Evolutionary conservation across 1,140 invertebrate genomes (phyloP).

Genomic region (Zophobas morio): DNA sequence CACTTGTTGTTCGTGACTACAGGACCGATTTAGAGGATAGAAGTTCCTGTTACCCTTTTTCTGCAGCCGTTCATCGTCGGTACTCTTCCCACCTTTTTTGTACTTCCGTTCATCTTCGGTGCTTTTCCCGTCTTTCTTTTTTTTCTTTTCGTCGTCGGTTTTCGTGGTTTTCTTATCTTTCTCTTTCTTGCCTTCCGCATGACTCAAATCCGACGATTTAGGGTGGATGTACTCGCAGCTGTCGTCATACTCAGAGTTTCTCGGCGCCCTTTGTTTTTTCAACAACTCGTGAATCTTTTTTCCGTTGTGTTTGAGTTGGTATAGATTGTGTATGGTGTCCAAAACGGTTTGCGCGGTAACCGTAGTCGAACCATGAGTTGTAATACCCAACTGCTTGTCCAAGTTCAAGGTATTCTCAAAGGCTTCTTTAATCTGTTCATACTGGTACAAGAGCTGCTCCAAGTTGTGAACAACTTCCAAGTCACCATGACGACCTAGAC

Average conservation of each 20-base stretch:
- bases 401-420: not conserved
- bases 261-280: conserved; percentile 20
- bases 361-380: not conserved
- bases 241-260: conserved; percentile 11
- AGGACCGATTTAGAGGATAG: too few relatives aligned
- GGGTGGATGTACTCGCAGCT: conserved; percentile 20
- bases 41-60: not conserved
- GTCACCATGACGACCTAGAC: conserved; percentile 38
- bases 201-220: not conserved
- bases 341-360: conserved; percentile 4
- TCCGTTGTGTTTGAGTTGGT: conserved; percentile 37
- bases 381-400: not conserved
- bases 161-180: conserved; percentile 5
- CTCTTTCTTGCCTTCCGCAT: conserved; percentile 5
- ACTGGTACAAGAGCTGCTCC: conserved; percentile 19
- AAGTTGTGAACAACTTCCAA: not conserved
- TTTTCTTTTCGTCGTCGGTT: not conserved
- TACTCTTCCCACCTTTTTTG: not conserved
- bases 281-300: conserved; percentile 44
- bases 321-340: conserved; percentile 17
- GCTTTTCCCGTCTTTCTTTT: conserved; percentile 1
- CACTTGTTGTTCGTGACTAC: too few relatives aligned
- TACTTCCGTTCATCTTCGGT: conserved; percentile 1
- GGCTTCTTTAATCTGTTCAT: conserved; percentile 19
- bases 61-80: not conserved